A percentile compares a stretch with the other conserved stretches of the same genome.
Conservation (phyloP, 2,113 vertebrate genomes). For the Dipodomys ordii region DNA sequence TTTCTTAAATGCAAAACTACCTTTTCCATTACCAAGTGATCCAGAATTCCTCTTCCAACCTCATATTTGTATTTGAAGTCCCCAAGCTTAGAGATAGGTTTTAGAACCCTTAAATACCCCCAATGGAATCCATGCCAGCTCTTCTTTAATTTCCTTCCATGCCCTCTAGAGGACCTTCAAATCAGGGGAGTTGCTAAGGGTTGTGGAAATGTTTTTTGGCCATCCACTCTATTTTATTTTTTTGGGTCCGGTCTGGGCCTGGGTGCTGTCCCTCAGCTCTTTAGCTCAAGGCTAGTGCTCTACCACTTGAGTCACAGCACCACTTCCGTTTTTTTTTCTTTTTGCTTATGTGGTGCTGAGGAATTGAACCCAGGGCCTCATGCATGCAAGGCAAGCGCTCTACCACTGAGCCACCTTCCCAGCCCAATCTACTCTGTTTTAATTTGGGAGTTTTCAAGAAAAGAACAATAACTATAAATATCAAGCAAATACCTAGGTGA, state of each 20-base stretch:
- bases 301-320: too few species aligned
- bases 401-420: too few species aligned
- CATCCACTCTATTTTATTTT: too few species aligned
- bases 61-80: not conserved
- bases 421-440: not conserved
- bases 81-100: not conserved
- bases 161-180: fast-evolving
- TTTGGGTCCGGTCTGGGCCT: too few species aligned
- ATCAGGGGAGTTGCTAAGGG: not conserved
- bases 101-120: not conserved
- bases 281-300: too few species aligned
- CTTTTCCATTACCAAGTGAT: not conserved
- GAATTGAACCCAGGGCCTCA: too few species aligned
- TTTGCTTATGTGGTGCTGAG: too few species aligned
- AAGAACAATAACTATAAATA: not conserved
- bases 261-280: too few species aligned
- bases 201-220: not conserved
- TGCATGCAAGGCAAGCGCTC: too few species aligned
- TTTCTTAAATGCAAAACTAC: not conserved
- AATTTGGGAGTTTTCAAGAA: not conserved
- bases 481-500: not conserved
- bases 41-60: not conserved
- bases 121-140: not conserved
- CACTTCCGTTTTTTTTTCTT: too few species aligned
- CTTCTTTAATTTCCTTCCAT: fast-evolving